Conservation (phyloP, 2,888 invertebrate species). For the Dynastes tityus region DNA sequence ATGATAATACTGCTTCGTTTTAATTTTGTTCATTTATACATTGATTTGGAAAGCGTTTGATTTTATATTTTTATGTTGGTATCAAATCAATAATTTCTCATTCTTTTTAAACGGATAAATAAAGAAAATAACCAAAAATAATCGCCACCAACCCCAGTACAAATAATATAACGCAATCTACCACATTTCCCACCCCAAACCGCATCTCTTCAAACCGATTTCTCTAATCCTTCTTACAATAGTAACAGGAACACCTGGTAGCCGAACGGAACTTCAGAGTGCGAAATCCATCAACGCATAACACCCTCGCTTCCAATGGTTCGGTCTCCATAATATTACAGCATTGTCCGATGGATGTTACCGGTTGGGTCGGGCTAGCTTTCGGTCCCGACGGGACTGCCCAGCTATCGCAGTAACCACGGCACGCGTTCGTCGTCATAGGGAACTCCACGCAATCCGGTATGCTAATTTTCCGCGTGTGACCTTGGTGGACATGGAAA, state of each 20-base stretch:
- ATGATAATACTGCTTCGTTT: slow-evolving; percentile 20
- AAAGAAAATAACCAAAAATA: slow-evolving; percentile 5
- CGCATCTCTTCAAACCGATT: not conserved
- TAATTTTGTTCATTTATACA: not conserved
- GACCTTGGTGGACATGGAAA: slow-evolving; percentile 73
- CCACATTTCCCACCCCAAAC: not conserved
- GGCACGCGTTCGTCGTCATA: slow-evolving; percentile 90
- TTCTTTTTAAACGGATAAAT: not conserved
- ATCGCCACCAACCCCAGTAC: not conserved
- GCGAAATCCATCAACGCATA: slow-evolving; percentile 85
- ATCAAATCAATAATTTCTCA: not conserved
- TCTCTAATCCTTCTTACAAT: slow-evolving; percentile 83
- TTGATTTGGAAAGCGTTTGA: not conserved
- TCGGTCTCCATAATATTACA: slow-evolving; percentile 93
- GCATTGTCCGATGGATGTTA: slow-evolving; percentile 85
- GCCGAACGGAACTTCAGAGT: slow-evolving; percentile 89
- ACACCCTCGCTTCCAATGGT: slow-evolving; percentile 83
- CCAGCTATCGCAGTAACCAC: slow-evolving; percentile 91
- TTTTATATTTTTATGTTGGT: not conserved
- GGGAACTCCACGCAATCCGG: slow-evolving; percentile 89
- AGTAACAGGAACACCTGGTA: slow-evolving; percentile 86
- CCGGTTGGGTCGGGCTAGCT: slow-evolving; percentile 70
- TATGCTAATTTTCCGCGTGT: slow-evolving; percentile 86
- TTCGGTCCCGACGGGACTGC: slow-evolving; percentile 82
- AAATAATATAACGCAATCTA: no score